Conservation (phyloP, 2,888 invertebrate species). For the Tachina grossa region DNA sequence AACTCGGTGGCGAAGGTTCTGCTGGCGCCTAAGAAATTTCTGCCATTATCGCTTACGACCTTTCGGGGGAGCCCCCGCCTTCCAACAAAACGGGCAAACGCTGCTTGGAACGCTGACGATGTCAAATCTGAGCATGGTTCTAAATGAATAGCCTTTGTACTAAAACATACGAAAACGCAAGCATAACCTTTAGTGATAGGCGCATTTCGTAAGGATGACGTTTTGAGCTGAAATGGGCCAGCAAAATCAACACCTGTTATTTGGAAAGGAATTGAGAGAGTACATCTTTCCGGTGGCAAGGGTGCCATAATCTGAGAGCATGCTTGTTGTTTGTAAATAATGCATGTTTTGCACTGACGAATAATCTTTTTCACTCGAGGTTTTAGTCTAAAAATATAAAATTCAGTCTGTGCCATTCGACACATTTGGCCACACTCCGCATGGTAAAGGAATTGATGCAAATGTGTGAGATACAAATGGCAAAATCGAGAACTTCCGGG, state of each 20-base stretch:
- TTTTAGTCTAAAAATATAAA: neutral
- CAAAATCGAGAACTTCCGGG: neutral
- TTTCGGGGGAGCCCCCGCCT: neutral
- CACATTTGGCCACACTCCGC: no score
- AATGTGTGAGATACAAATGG: neutral
- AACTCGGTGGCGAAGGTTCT: neutral
- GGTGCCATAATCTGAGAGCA: neutral
- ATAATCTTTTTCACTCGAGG: neutral
- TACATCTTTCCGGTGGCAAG: neutral
- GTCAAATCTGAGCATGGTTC: no score
- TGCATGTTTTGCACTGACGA: neutral
- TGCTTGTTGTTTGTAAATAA: neutral
- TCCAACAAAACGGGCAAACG: neutral
- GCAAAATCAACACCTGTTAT: neutral
- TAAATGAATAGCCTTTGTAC: neutral
- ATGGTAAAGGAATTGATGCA: no score
- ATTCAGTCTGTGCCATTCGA: no score
- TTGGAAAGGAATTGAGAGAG: neutral
- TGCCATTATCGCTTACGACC: neutral
- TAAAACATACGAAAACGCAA: neutral
- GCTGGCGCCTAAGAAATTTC: neutral
- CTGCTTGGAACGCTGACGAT: neutral
- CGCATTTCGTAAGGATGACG: neutral
- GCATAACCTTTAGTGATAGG: neutral
- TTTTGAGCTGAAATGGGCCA: neutral